Evolutionary conservation across 2,888 invertebrate genomes (phyloP).

Genomic region (Eupithecia inturbata): DNA sequence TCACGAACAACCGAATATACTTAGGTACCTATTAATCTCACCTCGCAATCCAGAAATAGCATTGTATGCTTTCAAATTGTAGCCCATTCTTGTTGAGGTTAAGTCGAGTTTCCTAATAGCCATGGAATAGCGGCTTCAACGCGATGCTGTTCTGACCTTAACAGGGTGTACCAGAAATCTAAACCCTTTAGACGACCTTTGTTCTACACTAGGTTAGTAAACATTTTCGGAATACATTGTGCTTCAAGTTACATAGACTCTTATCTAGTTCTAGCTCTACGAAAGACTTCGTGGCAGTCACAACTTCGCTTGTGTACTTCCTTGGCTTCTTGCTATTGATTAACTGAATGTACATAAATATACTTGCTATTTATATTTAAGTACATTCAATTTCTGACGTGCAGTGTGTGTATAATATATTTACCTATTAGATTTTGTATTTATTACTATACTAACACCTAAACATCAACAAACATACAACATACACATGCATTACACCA

Average conservation of each 20-base stretch:
- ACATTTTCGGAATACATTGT: neutral
- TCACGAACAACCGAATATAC: neutral
- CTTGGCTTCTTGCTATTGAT: too few species aligned
- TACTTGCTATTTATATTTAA: too few species aligned
- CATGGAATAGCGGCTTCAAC: constrained; percentile 50
- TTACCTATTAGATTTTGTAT: too few species aligned
- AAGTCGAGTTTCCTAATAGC: constrained; percentile 41
- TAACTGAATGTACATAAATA: too few species aligned
- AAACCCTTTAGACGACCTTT: neutral
- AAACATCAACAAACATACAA: too few species aligned
- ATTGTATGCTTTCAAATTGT: constrained; percentile 19
- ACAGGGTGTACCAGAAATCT: constrained; percentile 36
- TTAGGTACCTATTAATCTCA: neutral
- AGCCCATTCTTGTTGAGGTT: constrained; percentile 43
- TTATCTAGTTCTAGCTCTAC: too few species aligned
- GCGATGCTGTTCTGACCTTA: constrained; percentile 56
- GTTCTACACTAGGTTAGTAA: neutral
- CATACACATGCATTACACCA: too few species aligned
- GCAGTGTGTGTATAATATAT: too few species aligned
- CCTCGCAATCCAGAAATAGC: neutral
- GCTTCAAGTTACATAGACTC: neutral
- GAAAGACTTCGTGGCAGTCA: too few species aligned
- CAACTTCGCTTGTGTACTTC: too few species aligned
- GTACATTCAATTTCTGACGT: too few species aligned
- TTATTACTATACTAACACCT: too few species aligned